Base-by-base conservation (phyloP, 2,888 invertebrate genomes). In the Himalopsyche japonica region DNA sequence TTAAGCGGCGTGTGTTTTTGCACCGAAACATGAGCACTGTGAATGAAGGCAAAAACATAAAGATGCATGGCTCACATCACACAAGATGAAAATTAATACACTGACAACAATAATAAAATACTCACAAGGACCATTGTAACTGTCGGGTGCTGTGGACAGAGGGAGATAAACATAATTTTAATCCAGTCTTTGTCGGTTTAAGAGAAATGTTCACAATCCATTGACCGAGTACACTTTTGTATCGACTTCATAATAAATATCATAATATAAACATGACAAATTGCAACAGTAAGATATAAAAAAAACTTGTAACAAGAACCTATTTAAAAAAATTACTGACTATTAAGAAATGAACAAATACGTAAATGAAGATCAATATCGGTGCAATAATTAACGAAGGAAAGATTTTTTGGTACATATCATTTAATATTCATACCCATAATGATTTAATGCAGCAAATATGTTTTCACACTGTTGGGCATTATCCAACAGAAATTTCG, bases 71-170 rank as follows among this genome's bases (percentile, higher is more conserved):
- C 70, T 70, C 70, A 70, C 70, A 70, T 70, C 70, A 70, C 70
- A 70, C 70, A 83, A 32, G 79, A 84, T 84, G 78, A 37, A 85
- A 81, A 85, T 80, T 76, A 80, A 82, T 77, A 85, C 80, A 82
- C 82, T 85, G 81, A 83, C 81, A 81, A 86, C 85, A 86, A 86
- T 81, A 86, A 87, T 77, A 80, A 88, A 88, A 94, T 96, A 96
- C 96, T 96, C 95, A 96, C 96, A 96, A 93, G 96, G 95, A 92
- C 95, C 95, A 94, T 95, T 95, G 94, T 95, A 95, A 95, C 95
- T 95, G 94, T 95, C 95, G 92, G 95, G 95, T 92, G 96, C 96
- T 96, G 96, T 94, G 95, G 93, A 95, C 87, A 88, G 87, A 87
- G 85, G 86, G 86, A 86, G 87, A 86, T 83, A 87, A 87, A 86